Evolutionary conservation across 92 coral and sea anemone species (phyloP).

Genomic region (Zoanthus sansibaricus): DNA sequence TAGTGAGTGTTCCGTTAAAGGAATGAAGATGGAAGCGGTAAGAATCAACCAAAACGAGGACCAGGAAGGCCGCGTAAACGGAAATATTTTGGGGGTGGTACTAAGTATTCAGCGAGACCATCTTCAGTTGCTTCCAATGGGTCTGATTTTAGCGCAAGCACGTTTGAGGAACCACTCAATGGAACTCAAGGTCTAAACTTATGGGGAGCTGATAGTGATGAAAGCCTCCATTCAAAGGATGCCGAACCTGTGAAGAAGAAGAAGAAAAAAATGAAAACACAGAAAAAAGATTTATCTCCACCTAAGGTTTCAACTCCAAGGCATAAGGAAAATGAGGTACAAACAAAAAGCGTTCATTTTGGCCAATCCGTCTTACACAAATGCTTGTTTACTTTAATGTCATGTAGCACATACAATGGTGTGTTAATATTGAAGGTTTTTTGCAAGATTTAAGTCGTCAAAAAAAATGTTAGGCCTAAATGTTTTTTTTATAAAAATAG

Average conservation of each 20-base stretch:
- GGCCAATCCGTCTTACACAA: too few species aligned
- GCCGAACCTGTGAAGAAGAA: conserved; percentile 76
- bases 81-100: conserved; percentile 89
- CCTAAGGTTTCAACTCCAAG: conserved; percentile 56
- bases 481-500: too few species aligned
- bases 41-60: conserved; percentile 92
- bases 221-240: conserved; percentile 68
- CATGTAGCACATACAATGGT: too few species aligned
- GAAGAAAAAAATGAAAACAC: conserved; percentile 63
- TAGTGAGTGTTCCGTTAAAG: conserved; percentile 47
- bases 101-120: conserved; percentile 72
- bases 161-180: conserved; percentile 57
- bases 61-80: conserved; percentile 98
- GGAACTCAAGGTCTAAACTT: conserved; percentile 69
- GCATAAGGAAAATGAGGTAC: conserved; percentile 66
- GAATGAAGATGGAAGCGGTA: conserved; percentile 72
- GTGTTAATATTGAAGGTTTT: too few species aligned
- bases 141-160: conserved; percentile 51
- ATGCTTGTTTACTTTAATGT: neutral
- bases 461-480: too few species aligned
- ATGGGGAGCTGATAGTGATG: conserved; percentile 75
- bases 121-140: conserved; percentile 55
- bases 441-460: too few species aligned
- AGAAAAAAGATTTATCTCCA: conserved; percentile 41
- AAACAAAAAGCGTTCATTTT: neutral